Evolutionary conservation across 2,113 vertebrate species (phyloP).

Genomic region (Rhodinocichla rosea): DNA sequence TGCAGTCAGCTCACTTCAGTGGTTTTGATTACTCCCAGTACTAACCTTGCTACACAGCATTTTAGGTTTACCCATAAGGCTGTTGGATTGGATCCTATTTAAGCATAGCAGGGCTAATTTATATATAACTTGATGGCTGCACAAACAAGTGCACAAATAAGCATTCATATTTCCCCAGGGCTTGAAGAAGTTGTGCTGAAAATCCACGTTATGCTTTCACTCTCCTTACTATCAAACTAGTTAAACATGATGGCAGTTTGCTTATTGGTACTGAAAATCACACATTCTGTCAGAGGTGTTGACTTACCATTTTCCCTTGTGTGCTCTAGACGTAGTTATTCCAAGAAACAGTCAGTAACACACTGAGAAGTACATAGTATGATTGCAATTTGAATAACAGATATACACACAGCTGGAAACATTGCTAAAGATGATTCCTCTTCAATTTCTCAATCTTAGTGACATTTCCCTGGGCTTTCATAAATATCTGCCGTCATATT

Average conservation of each 20-base stretch:
- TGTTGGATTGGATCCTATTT: not conserved
- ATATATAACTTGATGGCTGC: not conserved
- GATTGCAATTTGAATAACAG: not conserved
- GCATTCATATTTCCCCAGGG: not conserved
- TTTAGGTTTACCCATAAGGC: not conserved
- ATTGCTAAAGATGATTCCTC: not conserved
- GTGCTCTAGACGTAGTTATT: not conserved
- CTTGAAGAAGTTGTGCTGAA: not conserved
- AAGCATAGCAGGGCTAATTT: not conserved
- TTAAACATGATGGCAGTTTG: not conserved
- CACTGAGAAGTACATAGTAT: not conserved
- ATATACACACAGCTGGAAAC: not conserved
- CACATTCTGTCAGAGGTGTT: not conserved
- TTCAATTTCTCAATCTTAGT: not conserved
- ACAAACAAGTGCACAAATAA: not conserved
- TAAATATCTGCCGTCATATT: not conserved
- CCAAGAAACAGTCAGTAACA: not conserved
- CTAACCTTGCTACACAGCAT: not conserved
- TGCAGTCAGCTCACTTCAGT: not conserved
- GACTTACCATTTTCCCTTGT: not conserved
- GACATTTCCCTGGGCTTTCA: not conserved
- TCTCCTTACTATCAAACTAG: not conserved
- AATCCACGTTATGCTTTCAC: not conserved
- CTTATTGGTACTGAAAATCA: not conserved
- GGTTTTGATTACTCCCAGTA: not conserved